Base-by-base conservation (phyloP, 2,113 vertebrate species). In the Vicugna pacos region DNA sequence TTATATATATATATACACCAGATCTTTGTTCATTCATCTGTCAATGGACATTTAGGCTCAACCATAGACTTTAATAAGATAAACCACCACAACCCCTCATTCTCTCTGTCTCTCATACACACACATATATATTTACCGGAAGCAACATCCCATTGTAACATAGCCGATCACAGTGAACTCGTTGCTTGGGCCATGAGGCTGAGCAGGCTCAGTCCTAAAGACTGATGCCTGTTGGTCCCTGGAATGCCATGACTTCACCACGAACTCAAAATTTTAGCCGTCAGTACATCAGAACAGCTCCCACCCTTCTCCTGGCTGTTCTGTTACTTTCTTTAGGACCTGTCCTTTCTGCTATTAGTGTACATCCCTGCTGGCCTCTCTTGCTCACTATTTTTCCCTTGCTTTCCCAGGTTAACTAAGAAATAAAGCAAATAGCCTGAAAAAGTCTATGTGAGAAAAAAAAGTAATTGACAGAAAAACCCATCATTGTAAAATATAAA, bases 191-290 rank as follows among this genome's bases (percentile, higher is more conserved):
- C 64, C 64, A 65, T 48, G 4, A 26, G 24, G 15, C 8, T 11
- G 19, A 26, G 64, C 5, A 15, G 5, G 35, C 14, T 19, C 26
- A 12, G 8, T 46, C 8, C 19, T 56, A 8, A 48, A 56, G 19
- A 12, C 28, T 14, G 8, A 32, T 28, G 46, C 20, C 1, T 3
- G 8, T 6, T 22, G n/a, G 20, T 5, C 6, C 35, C 32, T 13
- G 65, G 20, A 54, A 35, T 3, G 28, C 11, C 42, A 52, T 48
- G 11, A 22, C 11, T 69, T 42, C 24, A 5, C 60, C 14, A 11
- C 19, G 69, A 8, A 32, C 9, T 60, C 52, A 16, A 38, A 38
- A 70, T 50, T 22, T 14, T 19, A 62, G 35, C 1, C 15, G 14
- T 48, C 30, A 65, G 11, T 60, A 30, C 16, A 11, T 35, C 46